Percentiles rank a stretch among this genome's conserved stretches.
Conservation (phyloP, 2,113 vertebrate genomes). For the Cariama cristata region DNA sequence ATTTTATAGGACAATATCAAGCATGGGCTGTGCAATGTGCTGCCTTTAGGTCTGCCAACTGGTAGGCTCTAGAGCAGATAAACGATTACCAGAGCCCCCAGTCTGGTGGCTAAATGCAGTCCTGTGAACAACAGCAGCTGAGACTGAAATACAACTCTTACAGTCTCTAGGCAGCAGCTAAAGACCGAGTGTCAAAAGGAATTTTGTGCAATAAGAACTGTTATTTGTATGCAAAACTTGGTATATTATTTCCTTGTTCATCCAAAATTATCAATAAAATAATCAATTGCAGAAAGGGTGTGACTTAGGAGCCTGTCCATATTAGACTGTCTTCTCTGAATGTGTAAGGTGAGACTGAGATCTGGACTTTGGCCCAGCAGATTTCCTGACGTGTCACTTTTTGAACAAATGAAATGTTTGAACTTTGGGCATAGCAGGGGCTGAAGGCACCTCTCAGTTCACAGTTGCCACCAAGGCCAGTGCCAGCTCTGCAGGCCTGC, state of each 20-base stretch:
- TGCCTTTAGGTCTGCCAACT: neutral
- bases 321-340: neutral
- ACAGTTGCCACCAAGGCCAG: neutral
- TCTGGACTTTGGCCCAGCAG: neutral
- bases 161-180: neutral
- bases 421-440: neutral
- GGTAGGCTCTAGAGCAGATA: neutral
- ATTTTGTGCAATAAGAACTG: neutral
- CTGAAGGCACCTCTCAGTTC: neutral
- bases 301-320: neutral
- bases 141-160: neutral
- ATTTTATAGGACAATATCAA: neutral
- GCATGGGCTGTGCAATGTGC: neutral
- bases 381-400: neutral
- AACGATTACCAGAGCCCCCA: neutral
- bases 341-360: neutral
- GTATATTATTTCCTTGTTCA: neutral
- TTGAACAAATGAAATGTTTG: neutral
- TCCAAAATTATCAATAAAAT: neutral
- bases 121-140: neutral
- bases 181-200: neutral
- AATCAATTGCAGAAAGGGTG: neutral
- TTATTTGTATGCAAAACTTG: neutral
- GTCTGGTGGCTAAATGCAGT: neutral
- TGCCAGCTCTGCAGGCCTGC: neutral